Evolutionary conservation across 2,888 invertebrate species (phyloP).

Genomic region (Lepidocyrtoides sp.): DNA sequence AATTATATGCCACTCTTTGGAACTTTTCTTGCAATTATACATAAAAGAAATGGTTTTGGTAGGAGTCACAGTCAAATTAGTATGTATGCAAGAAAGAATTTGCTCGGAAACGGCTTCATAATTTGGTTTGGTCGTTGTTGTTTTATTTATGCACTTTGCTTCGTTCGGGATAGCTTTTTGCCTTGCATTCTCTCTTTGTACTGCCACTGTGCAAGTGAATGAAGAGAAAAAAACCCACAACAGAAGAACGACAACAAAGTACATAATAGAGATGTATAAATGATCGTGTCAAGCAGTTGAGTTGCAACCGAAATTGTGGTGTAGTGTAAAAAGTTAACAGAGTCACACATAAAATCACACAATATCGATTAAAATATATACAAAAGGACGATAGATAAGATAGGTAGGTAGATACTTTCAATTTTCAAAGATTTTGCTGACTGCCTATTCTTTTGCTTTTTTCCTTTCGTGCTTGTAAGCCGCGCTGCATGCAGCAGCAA

Average conservation of each 20-base stretch:
- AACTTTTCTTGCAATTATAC: not conserved
- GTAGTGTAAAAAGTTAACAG: not conserved
- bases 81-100: not conserved
- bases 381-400: not conserved
- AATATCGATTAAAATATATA: slow-evolving; percentile 15
- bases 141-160: slow-evolving; percentile 34
- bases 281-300: slow-evolving; percentile 68
- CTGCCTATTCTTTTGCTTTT: not conserved
- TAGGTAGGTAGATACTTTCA: not conserved
- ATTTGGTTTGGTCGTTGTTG: not conserved
- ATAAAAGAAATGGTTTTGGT: not conserved
- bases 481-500: no score
- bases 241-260: slow-evolving; percentile 16
- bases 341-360: not conserved
- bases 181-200: not conserved
- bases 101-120: not conserved
- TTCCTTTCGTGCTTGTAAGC: slow-evolving; percentile 4
- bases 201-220: not conserved
- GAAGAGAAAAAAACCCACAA: not conserved
- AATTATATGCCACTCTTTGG: no score
- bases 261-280: slow-evolving; percentile 61
- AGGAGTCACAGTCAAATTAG: slow-evolving; percentile 45
- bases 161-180: not conserved
- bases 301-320: slow-evolving; percentile 48
- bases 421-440: not conserved